Evolutionary conservation across 2,888 invertebrate species (phyloP).

Genomic region (Dryadula phaetusa): DNA sequence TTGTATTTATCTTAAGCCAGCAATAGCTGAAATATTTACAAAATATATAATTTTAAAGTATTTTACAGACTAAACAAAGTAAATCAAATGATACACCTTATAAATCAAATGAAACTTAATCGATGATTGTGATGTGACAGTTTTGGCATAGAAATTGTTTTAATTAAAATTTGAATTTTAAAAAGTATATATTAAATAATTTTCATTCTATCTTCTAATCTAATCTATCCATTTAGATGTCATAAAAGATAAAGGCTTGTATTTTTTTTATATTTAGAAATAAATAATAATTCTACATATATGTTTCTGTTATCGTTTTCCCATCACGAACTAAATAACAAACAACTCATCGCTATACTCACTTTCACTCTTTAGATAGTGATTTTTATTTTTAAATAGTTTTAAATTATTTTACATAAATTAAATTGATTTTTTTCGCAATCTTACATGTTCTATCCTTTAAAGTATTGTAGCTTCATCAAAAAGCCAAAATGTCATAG

Average conservation of each 20-base stretch:
- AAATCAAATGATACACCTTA: too few species aligned
- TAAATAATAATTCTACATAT: background rate
- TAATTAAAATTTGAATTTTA: too few species aligned
- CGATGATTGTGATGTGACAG: too few species aligned
- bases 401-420: background rate
- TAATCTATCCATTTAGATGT: too few species aligned
- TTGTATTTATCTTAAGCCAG: too few species aligned
- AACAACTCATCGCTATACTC: background rate
- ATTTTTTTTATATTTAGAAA: background rate
- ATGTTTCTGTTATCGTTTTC: background rate
- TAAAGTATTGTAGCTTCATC: background rate
- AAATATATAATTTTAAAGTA: too few species aligned
- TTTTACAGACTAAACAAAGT: too few species aligned
- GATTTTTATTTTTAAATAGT: background rate
- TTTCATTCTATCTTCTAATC: too few species aligned
- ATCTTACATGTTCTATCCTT: background rate
- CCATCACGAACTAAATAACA: background rate
- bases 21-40: too few species aligned
- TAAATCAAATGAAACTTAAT: too few species aligned
- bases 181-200: too few species aligned
- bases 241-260: background rate
- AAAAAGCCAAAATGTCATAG: background rate
- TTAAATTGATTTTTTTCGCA: background rate
- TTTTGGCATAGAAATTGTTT: too few species aligned
- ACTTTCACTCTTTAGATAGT: background rate